Conservation (phyloP, 2,797 vertebrate species). For the Iguana delicatissima region DNA sequence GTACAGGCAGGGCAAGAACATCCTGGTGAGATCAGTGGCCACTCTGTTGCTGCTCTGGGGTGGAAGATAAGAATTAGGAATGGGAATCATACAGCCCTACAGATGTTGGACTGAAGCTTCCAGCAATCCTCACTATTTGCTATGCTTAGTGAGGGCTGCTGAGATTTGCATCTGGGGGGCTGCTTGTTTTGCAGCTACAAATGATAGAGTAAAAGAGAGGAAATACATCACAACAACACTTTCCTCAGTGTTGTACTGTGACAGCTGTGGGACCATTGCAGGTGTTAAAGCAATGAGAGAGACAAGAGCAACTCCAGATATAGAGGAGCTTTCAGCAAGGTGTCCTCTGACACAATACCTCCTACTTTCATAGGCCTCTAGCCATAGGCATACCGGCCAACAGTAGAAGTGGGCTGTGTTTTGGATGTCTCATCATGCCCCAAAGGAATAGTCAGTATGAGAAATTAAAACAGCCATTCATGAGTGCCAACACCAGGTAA, state of each 20-base stretch:
- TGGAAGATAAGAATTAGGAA: too few relatives aligned
- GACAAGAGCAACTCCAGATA: not conserved
- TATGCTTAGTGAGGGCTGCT: too few relatives aligned
- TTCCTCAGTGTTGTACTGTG: not conserved
- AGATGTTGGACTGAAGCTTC: too few relatives aligned
- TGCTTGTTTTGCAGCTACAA: not conserved
- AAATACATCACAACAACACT: not conserved
- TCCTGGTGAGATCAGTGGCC: not conserved
- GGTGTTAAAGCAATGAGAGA: not conserved
- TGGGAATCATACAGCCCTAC: too few relatives aligned
- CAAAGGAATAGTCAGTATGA: not conserved
- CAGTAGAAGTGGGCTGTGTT: not conserved
- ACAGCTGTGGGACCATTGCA: not conserved
- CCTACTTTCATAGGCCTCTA: not conserved
- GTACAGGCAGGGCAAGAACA: not conserved
- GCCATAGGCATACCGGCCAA: too few relatives aligned
- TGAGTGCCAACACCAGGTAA: too few relatives aligned
- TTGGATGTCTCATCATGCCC: not conserved
- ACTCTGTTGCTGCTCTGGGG: not conserved
- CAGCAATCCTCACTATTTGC: too few relatives aligned
- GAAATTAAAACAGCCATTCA: not conserved
- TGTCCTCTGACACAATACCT: not conserved
- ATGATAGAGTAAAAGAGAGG: too few relatives aligned
- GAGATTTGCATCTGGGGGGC: too few relatives aligned
- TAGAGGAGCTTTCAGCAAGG: not conserved